Percentiles rank a stretch among this genome's conserved stretches.
Evolutionary conservation across 2,113 vertebrate genomes (phyloP).

Genomic region (Pteruthius melanotis): DNA sequence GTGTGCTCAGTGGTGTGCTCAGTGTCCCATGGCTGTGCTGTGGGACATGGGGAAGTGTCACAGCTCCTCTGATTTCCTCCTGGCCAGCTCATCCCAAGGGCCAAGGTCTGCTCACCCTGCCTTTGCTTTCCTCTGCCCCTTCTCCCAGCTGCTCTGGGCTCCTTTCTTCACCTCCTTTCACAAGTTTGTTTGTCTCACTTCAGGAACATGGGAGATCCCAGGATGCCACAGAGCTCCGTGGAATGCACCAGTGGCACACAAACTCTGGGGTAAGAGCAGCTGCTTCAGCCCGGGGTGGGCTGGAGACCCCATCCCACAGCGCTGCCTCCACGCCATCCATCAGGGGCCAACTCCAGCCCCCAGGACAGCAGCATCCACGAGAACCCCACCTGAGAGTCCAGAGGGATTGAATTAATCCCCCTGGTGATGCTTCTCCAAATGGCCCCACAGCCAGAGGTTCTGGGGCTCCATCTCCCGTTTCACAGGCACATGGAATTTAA

Average conservation of each 20-base stretch:
- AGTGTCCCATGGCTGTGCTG: not conserved
- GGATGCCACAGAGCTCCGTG: rapidly evolving
- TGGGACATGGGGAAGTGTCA: rapidly evolving
- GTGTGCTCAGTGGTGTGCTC: rapidly evolving
- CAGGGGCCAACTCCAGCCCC: not conserved
- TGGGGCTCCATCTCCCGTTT: not conserved
- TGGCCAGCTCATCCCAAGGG: not conserved
- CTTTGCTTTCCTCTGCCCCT: not conserved
- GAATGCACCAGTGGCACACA: rapidly evolving
- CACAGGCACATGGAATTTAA: rapidly evolving
- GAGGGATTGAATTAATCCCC: not conserved
- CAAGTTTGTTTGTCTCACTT: rapidly evolving
- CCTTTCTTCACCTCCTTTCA: not conserved
- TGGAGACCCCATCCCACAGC: not conserved
- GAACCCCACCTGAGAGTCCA: not conserved
- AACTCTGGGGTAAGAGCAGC: rapidly evolving
- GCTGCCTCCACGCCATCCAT: not conserved
- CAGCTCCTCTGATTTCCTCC: rapidly evolving
- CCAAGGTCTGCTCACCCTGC: rapidly evolving
- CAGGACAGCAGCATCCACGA: not conserved
- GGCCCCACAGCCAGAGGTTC: not conserved
- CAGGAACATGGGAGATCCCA: rapidly evolving
- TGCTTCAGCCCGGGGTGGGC: not conserved
- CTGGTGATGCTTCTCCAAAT: not conserved
- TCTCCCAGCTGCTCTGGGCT: not conserved